Base-by-base conservation (phyloP, 2,113 vertebrate genomes). In the Merops nubicus region DNA sequence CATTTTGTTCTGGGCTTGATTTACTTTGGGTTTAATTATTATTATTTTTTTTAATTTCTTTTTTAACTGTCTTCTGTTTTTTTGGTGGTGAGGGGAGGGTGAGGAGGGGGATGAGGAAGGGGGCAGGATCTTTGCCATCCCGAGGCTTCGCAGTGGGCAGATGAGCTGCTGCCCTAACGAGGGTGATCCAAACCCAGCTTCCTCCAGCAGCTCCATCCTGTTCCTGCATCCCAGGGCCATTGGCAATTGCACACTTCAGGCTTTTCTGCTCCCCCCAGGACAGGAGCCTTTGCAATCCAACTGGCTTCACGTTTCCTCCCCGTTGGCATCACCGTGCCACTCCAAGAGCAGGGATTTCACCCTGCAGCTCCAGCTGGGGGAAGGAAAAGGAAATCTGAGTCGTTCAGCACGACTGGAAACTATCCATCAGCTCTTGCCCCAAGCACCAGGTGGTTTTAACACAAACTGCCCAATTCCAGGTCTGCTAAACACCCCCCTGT, bases 1-100 rank as follows among this genome's bases (percentile, higher is more conserved):
- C 97, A 78, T 96, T 88, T 98, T 91, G 93, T 97, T 98, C 95
- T 98, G 97, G 40, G 60, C 83, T 92, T 48, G 25, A 33, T 95
- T 95, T 81, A 70, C 85, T 74, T 21, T 40, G 15, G 15, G 15
- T 17, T 14, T 29, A 17, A n/a, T 15, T 48, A n/a, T 89, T 83
- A 18, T 19, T 47, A 6, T 51, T 50, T 63, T 50, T 63, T 38
- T 50, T 25, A 38, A 36, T 53, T 70, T 21, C 3, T 53, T 94
- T 95, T 81, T 87, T 47, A 78, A 67, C 25, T 0, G 2, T 97
- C 33, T 62, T 11, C 92, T 92, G 21, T 88, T 40, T 38, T 25
- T 91, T 76, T 97, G 89, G 93, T 96, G 93, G 80, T 16, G 93
- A 92, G 62, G 97, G 98, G 96, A 97, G 97, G 97, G 95, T 65